Evolutionary conservation across 2,797 vertebrate genomes (phyloP).

Genomic region (Novumbra hubbsi): DNA sequence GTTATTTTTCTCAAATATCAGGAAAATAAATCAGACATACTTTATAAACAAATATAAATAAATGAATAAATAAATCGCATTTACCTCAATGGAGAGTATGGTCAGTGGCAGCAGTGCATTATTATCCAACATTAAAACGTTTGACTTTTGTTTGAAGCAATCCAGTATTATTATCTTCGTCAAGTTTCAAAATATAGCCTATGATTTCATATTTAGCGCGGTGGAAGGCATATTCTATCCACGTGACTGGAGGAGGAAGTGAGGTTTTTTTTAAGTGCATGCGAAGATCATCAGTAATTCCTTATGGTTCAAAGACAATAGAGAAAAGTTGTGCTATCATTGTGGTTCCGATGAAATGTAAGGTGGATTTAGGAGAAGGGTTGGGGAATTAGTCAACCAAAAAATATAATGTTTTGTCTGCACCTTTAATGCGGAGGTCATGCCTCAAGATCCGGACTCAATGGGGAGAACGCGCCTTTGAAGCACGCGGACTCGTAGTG

Average conservation of each 20-base stretch:
- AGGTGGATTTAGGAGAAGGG: constrained; percentile 28
- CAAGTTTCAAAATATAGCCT: constrained; percentile 46
- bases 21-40: constrained; percentile 36
- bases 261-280: constrained; percentile 68
- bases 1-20: constrained; percentile 36
- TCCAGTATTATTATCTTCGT: constrained; percentile 38
- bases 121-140: constrained; percentile 63
- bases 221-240: constrained; percentile 57
- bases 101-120: constrained; percentile 81
- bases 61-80: constrained; percentile 38
- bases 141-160: constrained; percentile 58
- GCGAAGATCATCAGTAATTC: constrained; percentile 74
- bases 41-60: constrained; percentile 39
- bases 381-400: constrained; percentile 58
- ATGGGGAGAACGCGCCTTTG: constrained; percentile 83
- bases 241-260: constrained; percentile 53
- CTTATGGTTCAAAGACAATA: constrained; percentile 75
- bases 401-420: constrained; percentile 68
- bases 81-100: constrained; percentile 75
- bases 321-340: constrained; percentile 78
- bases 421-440: constrained; percentile 70
- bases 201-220: constrained; percentile 58
- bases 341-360: constrained; percentile 52
- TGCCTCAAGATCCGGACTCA: constrained; percentile 74
- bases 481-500: constrained; percentile 96